Evolutionary conservation across 2,113 vertebrate genomes (phyloP), one percentile per base, ranked within the genome.

Genomic region (Ophthalmotilapia sp.): DNA sequence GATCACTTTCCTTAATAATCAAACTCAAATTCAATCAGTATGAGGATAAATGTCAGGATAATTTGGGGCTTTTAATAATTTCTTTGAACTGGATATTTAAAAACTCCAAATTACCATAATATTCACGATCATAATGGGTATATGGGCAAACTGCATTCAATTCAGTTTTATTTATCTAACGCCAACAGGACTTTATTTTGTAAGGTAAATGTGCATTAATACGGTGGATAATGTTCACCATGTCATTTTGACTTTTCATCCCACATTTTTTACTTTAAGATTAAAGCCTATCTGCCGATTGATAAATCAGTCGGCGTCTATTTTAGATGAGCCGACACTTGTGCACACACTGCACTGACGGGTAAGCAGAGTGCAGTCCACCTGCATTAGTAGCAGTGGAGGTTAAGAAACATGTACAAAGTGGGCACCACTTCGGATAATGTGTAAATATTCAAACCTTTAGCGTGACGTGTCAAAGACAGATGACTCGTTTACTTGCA

Each of bases 401-500:
- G 79, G n/a, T 73, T 45, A 47, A 45, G 33, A 42, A 42, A 42
- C 54, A 6, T 45, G 10, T 42, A 31, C 5, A 29, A 4, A 10
- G 6, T 36, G 38, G 1, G 53, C 21, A 42, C 14, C 53, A 19
- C 0, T 26, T 58, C 10, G 1, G 0, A 60, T 47, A 0, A 9
- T n/a, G 9, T 26, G 11, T 6, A 31, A 45, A 36, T 21, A 62
- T 33, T 15, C 9, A 82, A 70, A 17, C n/a, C 33, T 56, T 82
- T 51, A 3, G 2, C 12, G 2, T 5, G 19, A 11, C 3, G 33
- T 26, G 40, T 26, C n/a, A 47, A 58, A 75, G 42, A 40, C 7
- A 29, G 26, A 10, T 3, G 56, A 23, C 47, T 79, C 6, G 10
- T 88, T 79, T 62, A 40, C 82, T 51, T 42, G 13, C 36, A 51